Conservation (phyloP, 2,113 vertebrate species). For the Grammomys surdaster region DNA sequence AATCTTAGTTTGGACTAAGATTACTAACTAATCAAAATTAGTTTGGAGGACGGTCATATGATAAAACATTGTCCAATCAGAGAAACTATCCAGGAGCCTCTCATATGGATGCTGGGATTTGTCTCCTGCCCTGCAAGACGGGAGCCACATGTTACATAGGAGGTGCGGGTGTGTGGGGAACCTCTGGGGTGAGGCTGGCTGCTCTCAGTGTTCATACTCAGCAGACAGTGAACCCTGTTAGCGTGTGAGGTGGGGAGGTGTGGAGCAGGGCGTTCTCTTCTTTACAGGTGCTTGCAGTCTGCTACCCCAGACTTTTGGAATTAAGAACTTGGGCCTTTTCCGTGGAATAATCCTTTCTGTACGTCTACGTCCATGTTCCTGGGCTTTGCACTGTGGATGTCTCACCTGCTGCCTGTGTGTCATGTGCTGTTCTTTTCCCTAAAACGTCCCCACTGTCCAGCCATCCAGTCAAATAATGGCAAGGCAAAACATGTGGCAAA, state of each 20-base stretch:
- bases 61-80: neutral
- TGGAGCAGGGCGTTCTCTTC: neutral
- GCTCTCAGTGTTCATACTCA: neutral
- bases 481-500: neutral
- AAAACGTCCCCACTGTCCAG: neutral
- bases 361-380: too few relatives aligned
- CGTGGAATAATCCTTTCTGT: too few relatives aligned
- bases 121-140: neutral
- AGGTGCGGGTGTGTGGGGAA: fast-evolving
- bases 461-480: neutral
- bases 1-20: neutral
- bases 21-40: neutral
- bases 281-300: too few relatives aligned
- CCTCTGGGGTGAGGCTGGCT: neutral
- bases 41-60: neutral
- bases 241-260: neutral
- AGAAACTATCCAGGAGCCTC: neutral
- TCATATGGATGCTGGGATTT: neutral
- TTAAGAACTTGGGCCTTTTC: neutral
- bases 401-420: neutral
- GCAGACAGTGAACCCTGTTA: too few relatives aligned
- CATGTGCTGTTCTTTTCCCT: neutral
- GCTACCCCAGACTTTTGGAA: neutral
- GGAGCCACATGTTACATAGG: neutral
- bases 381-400: neutral